Percentiles rank a stretch among this genome's conserved stretches.
These are phyloP conservation scores for Tapera naevia DNA, from an alignment of 2,797 vertebrate genomes.

Conservation along the genomic window DNA sequence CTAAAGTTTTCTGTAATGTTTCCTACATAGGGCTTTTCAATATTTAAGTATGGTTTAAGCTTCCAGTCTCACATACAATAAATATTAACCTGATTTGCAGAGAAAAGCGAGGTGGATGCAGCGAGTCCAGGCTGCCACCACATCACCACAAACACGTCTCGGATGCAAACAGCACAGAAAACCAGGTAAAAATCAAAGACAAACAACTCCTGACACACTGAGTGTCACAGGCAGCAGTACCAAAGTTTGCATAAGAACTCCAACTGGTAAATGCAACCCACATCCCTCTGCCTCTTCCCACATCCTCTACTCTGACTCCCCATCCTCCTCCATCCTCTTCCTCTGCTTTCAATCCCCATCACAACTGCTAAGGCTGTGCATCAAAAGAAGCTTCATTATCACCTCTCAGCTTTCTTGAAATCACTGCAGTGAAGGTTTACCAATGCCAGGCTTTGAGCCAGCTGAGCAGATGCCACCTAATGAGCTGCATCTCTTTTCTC, in stretches of 20 bases:
- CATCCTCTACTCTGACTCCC: background rate
- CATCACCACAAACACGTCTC: rapidly evolving
- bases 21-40: background rate
- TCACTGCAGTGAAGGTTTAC: background rate
- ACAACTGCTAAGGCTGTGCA: background rate
- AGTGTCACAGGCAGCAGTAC: background rate
- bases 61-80: background rate
- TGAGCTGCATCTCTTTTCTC: background rate
- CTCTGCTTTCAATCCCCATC: background rate
- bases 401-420: background rate
- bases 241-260: background rate
- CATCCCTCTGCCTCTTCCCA: background rate
- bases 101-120: rapidly evolving
- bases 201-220: background rate
- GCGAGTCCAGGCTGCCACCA: background rate
- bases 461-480: background rate
- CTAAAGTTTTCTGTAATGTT: background rate
- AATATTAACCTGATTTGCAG: background rate
- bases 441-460: background rate
- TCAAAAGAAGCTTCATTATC: background rate
- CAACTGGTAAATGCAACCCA: background rate
- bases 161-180: background rate
- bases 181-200: background rate
- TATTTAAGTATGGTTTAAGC: background rate
- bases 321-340: background rate